Base-by-base conservation (phyloP, 2,888 invertebrate genomes). In the Eumacrocentrus americanus region DNA sequence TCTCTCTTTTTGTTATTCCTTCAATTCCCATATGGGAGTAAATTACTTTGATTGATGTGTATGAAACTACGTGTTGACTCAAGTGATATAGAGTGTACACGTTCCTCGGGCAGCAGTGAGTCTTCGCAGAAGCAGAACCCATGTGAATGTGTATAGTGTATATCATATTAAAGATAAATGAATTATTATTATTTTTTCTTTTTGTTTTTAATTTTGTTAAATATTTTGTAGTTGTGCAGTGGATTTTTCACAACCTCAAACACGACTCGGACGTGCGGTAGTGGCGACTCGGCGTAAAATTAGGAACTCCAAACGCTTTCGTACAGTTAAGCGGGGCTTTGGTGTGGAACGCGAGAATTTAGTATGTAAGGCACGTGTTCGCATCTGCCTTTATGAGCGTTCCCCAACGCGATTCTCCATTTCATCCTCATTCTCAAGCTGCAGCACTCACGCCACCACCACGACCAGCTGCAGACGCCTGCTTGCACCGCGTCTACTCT, bases 281-380 rank as follows among this genome's bases (percentile, higher is more conserved):
- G 40, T 55, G 59, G 57, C 59, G 57, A 52, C 51, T 47, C 48
- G 57, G 60, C 58, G 53, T 52, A 66, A 65, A 66, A 67, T 66
- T 66, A 66, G 67, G 58, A 66, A 64, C 64, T 66, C 56, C 55
- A 35, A 58, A 42, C 47, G 56, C 62, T 52, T 47, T 53, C 25
- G 38, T 58, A 64, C 50, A 38, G 52, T 60, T 61, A 64, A 54
- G 54, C 56, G 52, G 35, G 60, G 58, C 58, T 63, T 58, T 58
- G 50, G 58, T 56, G 61, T 58, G 61, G 57, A 66, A 61, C 58
- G 61, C 60, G 61, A 65, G 59, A 68, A 63, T 67, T 68, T 66
- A 73, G 77, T 77, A 80, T 79, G 80, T 77, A 75, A 76, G 72
- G 77, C 79, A 80, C 79, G 79, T 76, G 76, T 75, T 75, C 74